Base-by-base conservation (phyloP, 2,113 vertebrate genomes). In the Neolamprologus toae region DNA sequence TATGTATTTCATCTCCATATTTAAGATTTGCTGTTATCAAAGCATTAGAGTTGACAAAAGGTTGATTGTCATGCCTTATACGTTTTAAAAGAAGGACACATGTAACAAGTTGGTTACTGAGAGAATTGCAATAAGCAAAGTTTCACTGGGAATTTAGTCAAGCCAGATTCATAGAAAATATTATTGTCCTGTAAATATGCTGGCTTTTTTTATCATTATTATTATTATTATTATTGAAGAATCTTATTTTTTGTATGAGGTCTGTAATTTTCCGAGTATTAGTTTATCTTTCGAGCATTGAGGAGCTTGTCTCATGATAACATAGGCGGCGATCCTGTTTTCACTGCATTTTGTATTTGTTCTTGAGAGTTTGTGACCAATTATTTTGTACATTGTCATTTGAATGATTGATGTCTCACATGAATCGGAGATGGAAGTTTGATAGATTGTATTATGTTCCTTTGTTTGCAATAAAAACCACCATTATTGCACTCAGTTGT, bases 131-230 rank as follows among this genome's bases (percentile, higher is more conserved):
- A 90, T 90, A 80, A 90, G 55, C 79, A 87, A 92, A 87, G 85
- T 89, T 94, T 94, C 96, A 97, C 96, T 96, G 95, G 95, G 97
- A 95, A 96, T 96, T 96, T 95, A 96, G 96, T 73, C 79, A 87
- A 93, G 95, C 94, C 95, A 95, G 93, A 90, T 71, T 93, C 84
- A 80, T 85, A 89, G 95, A 93, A 95, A 95, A 96, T 95, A 96
- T 93, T 95, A 86, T 94, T 93, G 86, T 96, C 59, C 78, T 97
- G 96, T 97, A 96, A 93, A 96, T 97, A 97, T 91, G 88, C 90
- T 96, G 96, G 93, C 92, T 92, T 84, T 84, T 90, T 89, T 73
- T 78, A 61, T 61, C 17, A 82, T 92, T 82, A 82, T 92, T 7
- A 63, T 63, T 21, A 33, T 90, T 93, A 83, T 94, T 91, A 88